Base-by-base conservation (phyloP, 2,888 invertebrate genomes). In the Hemaris fuciformis region DNA sequence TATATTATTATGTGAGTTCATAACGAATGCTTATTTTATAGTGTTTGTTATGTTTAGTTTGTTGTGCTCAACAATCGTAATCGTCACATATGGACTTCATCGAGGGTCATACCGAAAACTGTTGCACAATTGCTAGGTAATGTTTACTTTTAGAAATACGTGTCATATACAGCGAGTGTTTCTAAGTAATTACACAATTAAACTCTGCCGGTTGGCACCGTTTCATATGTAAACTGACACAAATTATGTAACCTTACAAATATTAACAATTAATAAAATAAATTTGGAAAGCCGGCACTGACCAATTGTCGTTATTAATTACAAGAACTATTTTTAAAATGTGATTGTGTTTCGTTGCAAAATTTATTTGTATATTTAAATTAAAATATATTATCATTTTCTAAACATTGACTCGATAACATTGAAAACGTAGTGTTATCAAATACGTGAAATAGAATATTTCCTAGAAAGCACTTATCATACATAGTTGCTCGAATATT, bases 401-500 rank as follows among this genome's bases (percentile, higher is more conserved):
- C 2, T 10, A 53, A 27, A 31, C 53, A 53, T 4, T 15, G n/a
- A 2, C 27, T 31, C 22, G 22, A 48, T 53, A 31, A 31, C 10
- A 27, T 53, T 31, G 53, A 53, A 10, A 27, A 23, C 23, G 27
- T 53, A 18, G 18, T 31, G 53, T 31, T 53, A 53, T 53, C 53
- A 41, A 57, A 20, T 56, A 38, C 27, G 56, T 45, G 53, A 38
- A 31, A 48, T 27, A 53, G 23, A 31, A 5, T 6, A 18, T 53
- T 31, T 53, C 48, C 27, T 53, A 31, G 46, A 57, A 34, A 62
- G 60, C 60, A 56, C 60, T 57, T 53, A 67, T 61, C 45, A 31
- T 70, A 27, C 27, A 27, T n/a, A 69, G 78, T 79, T 74, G 71
- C 62, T 66, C 70, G 71, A 71, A 77, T 76, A 71, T 75, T 75